These are phyloP conservation scores for Propithecus coquereli DNA, from an alignment of 2,113 vertebrate species.

Conservation along the genomic window DNA sequence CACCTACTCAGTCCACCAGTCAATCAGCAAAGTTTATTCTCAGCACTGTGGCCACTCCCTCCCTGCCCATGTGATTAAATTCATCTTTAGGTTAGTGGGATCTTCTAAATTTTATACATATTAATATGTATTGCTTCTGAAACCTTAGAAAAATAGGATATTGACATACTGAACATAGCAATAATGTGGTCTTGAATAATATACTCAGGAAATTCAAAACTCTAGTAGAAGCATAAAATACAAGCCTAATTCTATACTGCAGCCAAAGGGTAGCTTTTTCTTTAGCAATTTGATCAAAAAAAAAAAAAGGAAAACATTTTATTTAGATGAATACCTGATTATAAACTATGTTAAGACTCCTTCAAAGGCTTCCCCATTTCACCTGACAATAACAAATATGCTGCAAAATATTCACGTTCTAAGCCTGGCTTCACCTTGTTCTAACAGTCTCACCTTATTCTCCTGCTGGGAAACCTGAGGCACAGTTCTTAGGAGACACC, in stretches of 20 bases:
- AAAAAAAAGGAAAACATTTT: background rate
- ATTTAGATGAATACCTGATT: background rate
- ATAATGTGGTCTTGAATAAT: background rate
- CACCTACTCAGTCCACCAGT: background rate
- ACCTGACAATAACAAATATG: background rate
- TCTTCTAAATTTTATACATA: background rate
- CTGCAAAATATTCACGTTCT: background rate
- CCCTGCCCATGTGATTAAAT: background rate
- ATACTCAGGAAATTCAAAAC: background rate
- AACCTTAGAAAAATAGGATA: background rate
- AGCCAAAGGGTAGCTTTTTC: background rate
- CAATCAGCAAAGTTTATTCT: background rate
- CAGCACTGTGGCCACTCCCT: background rate
- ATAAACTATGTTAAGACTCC: constrained; percentile 29
- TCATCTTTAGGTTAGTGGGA: background rate
- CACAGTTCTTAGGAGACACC: background rate
- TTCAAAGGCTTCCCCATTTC: background rate
- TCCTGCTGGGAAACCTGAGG: background rate
- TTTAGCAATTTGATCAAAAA: background rate
- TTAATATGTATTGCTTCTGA: background rate
- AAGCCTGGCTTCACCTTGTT: background rate
- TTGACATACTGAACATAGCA: background rate
- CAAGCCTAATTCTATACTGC: background rate
- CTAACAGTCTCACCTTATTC: background rate
- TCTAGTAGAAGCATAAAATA: background rate